These are phyloP conservation scores for Asteroscopus sphinx DNA, from an alignment of 2,888 invertebrate genomes.

Conservation along the genomic window DNA sequence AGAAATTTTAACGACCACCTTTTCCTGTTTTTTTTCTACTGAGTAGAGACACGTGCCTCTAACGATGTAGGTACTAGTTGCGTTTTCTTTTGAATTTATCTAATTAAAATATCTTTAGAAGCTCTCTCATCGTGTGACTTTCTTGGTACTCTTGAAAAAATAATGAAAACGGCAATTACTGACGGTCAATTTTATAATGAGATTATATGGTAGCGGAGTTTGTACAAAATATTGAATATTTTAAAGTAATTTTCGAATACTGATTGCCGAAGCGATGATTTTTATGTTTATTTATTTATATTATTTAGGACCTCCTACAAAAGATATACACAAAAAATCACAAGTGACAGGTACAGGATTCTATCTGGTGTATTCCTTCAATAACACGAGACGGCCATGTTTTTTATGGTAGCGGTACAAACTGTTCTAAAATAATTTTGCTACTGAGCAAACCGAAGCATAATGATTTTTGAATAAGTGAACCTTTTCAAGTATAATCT, in stretches of 20 bases:
- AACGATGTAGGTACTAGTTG: conserved; percentile 46
- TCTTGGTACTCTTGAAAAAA: conserved; percentile 17
- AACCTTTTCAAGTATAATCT: background rate
- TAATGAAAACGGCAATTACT: conserved; percentile 26
- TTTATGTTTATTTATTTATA: too few relatives aligned
- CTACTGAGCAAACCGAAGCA: background rate
- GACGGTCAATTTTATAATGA: conserved; percentile 25
- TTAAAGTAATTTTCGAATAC: conserved; percentile 38
- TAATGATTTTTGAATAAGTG: background rate
- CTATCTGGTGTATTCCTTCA: too few relatives aligned
- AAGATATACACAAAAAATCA: too few relatives aligned
- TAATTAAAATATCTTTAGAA: conserved; percentile 38
- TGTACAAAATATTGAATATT: conserved; percentile 47
- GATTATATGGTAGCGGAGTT: conserved; percentile 19
- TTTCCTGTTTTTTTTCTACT: conserved; percentile 45
- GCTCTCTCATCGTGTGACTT: conserved; percentile 1
- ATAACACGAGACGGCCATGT: too few relatives aligned
- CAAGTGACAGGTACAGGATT: too few relatives aligned
- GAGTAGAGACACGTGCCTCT: conserved; percentile 56
- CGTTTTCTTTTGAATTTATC: conserved; percentile 31
- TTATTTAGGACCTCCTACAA: too few relatives aligned
- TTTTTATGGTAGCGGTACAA: conserved; percentile 23
- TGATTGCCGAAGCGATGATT: conserved; percentile 24
- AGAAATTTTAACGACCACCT: conserved; percentile 63
- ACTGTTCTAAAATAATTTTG: conserved; percentile 4